Base-by-base conservation (phyloP, 2,113 vertebrate species). In the Sinosuthora webbiana region DNA sequence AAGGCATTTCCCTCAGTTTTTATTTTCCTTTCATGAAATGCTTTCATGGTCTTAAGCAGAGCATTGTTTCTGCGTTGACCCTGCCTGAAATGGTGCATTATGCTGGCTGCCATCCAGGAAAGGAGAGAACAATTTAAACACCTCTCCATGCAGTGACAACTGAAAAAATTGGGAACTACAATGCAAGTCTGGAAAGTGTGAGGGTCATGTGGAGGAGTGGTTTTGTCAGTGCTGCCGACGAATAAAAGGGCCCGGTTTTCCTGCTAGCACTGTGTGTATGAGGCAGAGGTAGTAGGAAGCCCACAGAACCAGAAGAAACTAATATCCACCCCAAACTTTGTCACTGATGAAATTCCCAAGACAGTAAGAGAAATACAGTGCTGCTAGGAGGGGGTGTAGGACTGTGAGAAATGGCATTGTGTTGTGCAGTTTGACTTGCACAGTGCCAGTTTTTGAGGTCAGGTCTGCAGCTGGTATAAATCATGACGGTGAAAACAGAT, bases 401-500 rank as follows among this genome's bases (percentile, higher is more conserved):
- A 33, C 42, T 68, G 14, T n/a, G 47, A 92, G 67, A 68, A 86
- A 45, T 45, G 30, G 13, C 15, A 19, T 50, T 63, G 24, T 37
- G 35, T 68, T 67, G 22, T 69, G 37, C 45, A 64, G 39, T 60
- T 87, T 75, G 77, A 39, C 39, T 77, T 75, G 16, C 8, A n/a
- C 10, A 33, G 17, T n/a, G 10, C 44, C 1, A 7, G 11, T 4
- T 82, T 89, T 80, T 80, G 79, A 95, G 82, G 63, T 76, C 75
- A 35, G 45, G 21, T 83, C 71, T 82, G 76, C 67, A 85, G 63
- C 78, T 93, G 78, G 50, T 85, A 30, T 47, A 65, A 87, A 85
- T 82, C 49, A 76, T 28, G 7, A 47, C 31, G 53, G 13, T 73
- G 39, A 69, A 87, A 93, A 76, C 16, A 85, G 85, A 37, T 24